A percentile compares a stretch with the other conserved stretches of the same genome.
These are phyloP conservation scores for Cheumatopsyche charites DNA, from an alignment of 1,140 invertebrate species.

Conservation along the genomic window DNA sequence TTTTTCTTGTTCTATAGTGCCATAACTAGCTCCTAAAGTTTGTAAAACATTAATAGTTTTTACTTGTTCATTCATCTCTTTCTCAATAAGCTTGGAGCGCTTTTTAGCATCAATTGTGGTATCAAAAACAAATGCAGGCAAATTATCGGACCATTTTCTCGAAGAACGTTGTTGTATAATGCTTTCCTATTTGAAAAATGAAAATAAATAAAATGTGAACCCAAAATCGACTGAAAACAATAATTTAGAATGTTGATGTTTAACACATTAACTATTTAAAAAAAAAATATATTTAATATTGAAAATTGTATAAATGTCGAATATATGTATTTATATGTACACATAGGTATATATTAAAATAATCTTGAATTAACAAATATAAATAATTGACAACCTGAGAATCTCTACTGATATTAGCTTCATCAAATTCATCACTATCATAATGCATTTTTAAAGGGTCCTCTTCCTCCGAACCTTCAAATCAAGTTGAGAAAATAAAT, in stretches of 20 bases:
- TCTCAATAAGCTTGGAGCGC: slow-evolving; percentile 91
- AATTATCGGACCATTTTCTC: slow-evolving; percentile 70
- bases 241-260: too few species aligned
- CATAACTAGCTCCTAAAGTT: slow-evolving; percentile 86
- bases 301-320: too few species aligned
- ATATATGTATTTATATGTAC: too few species aligned
- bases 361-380: slow-evolving; percentile 44
- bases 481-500: too few species aligned
- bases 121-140: slow-evolving; percentile 88
- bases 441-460: slow-evolving; percentile 73
- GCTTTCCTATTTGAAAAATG: slow-evolving; percentile 64
- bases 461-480: slow-evolving; percentile 77
- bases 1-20: slow-evolving; percentile 90
- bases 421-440: slow-evolving; percentile 80
- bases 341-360: not conserved
- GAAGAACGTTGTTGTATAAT: slow-evolving; percentile 67
- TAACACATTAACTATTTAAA: too few species aligned
- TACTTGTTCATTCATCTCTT: slow-evolving; percentile 96
- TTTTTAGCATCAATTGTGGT: slow-evolving; percentile 84
- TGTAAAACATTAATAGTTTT: slow-evolving; percentile 93
- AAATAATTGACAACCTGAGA: slow-evolving; percentile 53
- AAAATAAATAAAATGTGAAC: too few species aligned
- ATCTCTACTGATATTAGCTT: slow-evolving; percentile 67
- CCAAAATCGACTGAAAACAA: too few species aligned
- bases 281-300: too few species aligned